Base-by-base conservation (phyloP, 2,797 vertebrate species). In the Antennarius maculatus region DNA sequence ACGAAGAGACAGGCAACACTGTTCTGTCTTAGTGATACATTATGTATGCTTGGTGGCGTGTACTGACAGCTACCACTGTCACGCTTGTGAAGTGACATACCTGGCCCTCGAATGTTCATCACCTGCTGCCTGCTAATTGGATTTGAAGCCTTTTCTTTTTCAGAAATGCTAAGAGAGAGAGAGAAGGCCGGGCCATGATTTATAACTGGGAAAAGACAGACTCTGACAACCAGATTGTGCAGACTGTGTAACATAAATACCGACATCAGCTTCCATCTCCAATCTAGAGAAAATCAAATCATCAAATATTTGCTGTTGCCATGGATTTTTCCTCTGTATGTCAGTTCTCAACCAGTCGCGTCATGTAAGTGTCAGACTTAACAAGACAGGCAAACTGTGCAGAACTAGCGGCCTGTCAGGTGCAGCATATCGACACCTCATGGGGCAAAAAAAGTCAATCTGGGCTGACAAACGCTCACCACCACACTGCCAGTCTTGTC, bases 271-370 rank as follows among this genome's bases (percentile, higher is more conserved):
- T 83, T 74, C 78, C 75, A 59, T 88, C 81, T 87, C 77, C 82
- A 84, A 84, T 88, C 84, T 78, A 59, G 79, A 46, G 48, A 79
- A 92, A 92, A 93, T 88, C 86, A 86, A 86, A 84, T 90, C 82
- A 85, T 89, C 89, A 93, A 92, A 92, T 92, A 94, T 93, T 93
- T 94, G 91, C 84, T 65, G 73, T 76, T 59, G 82, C 82, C 9
- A 65, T 79, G 75, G 81, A 81, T 23, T 23, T 89, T 89, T 79
- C 50, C 66, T 78, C 58, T 68, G 55, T 49, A 63, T 76, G 74
- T 85, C 80, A 83, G 79, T 84, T 86, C 73, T 79, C 80, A 60
- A 63, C 67, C 77, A 81, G 89, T 89, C 85, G 61, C 79, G 84
- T 86, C 73, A 76, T 76, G 86, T 88, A 85, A 88, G 77, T 74